These are phyloP conservation scores for Petroica traversi DNA, from an alignment of 2,113 vertebrate genomes.

Conservation along the genomic window DNA sequence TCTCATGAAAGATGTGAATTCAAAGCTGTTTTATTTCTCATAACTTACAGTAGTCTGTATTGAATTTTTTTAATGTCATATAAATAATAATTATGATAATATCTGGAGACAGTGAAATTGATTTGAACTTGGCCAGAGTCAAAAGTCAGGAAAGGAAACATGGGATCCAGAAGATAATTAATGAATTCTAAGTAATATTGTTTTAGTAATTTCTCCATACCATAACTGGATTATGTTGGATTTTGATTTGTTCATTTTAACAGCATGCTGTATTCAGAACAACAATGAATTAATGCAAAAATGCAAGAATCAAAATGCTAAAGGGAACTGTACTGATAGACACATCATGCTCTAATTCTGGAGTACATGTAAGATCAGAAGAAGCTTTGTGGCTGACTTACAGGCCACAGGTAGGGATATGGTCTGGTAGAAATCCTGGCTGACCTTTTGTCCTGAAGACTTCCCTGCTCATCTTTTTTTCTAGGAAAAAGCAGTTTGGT, in stretches of 20 bases:
- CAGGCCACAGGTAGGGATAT: neutral
- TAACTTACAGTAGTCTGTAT: neutral
- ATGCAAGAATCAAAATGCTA: neutral
- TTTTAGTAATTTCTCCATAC: neutral
- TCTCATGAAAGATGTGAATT: conserved; percentile 9
- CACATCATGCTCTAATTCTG: neutral
- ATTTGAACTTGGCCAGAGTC: neutral
- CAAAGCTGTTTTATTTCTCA: neutral
- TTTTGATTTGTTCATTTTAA: conserved; percentile 15
- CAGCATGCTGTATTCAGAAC: neutral
- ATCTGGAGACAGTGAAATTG: neutral
- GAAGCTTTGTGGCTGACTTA: neutral
- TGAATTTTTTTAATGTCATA: neutral
- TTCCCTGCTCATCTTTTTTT: neutral
- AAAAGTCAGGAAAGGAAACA: neutral
- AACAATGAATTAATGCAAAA: neutral
- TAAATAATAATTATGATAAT: neutral
- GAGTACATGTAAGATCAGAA: neutral
- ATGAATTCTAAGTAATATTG: neutral
- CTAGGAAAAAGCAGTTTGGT: neutral
- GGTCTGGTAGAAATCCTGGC: neutral
- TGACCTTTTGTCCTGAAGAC: neutral
- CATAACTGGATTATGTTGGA: neutral
- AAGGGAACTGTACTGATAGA: neutral
- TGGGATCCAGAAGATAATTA: neutral